Evolutionary conservation across 2,888 invertebrate genomes (phyloP), one percentile per base, ranked within the genome.

Genomic region (Sphaerophoria rueppellii): DNA sequence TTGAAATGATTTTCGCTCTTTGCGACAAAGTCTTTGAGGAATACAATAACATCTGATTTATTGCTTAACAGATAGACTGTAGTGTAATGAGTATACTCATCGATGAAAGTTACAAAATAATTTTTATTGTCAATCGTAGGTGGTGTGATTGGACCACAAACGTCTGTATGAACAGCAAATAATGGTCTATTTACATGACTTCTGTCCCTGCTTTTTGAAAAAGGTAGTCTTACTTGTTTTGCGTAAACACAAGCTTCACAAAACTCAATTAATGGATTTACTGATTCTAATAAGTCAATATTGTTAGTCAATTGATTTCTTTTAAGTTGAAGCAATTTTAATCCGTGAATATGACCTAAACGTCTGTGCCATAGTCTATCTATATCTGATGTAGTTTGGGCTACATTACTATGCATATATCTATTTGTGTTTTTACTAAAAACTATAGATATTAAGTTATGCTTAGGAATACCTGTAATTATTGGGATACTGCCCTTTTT

Each of bases 321-420:
- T 55, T 55, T 55, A n/a, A 55, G 55, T 55, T 55, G 55, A 32
- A 54, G 54, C 54, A 54, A 54, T 54, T 54, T 54, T 54, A 54
- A 54, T 54, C 54, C 54, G 54, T 54, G n/a, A n/a, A n/a, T n/a
- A n/a, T n/a, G n/a, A n/a, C n/a, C n/a, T n/a, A n/a, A n/a, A n/a
- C n/a, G n/a, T n/a, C n/a, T n/a, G 34, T 54, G 54, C 7, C 32
- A 7, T 54, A 54, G 54, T 32, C 54, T 54, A 52, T 52, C 24
- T 52, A 52, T 52, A 52, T 24, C 24, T 24, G 24, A 24, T 24
- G 67, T 79, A 58, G 24, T 32, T 65, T 32, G 14, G 24, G 16
- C 46, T 72, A n/a, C 24, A 16, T 52, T 43, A 79, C 24, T 24
- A 89, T 89, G 35, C 54, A 52, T 52, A 24, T 52, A 52, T 52